These are phyloP conservation scores for Cephus pygmeus DNA, from an alignment of 2,888 invertebrate species.

Conservation along the genomic window DNA sequence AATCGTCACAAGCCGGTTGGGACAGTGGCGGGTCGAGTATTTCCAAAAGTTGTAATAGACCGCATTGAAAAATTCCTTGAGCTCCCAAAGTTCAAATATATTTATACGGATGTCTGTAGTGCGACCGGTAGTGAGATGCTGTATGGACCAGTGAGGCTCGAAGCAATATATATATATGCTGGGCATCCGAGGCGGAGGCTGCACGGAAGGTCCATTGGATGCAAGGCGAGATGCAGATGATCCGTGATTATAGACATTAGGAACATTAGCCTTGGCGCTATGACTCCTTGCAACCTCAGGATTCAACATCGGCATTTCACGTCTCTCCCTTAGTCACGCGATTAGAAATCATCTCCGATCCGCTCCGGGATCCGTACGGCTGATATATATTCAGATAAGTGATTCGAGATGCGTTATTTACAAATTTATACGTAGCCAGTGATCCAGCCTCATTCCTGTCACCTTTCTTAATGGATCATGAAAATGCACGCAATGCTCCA, in stretches of 20 bases:
- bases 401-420: constrained; percentile 46
- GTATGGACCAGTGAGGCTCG: neutral
- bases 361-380: constrained; percentile 12
- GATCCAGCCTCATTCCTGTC: neutral
- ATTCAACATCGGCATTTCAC: constrained; percentile 3
- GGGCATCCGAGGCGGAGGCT: neutral
- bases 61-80: too few relatives aligned
- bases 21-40: neutral
- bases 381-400: constrained; percentile 35
- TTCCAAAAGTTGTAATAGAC: neutral
- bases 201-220: constrained; percentile 19
- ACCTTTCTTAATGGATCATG: neutral
- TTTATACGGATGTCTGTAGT: neutral
- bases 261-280: constrained; percentile 56
- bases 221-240: constrained; percentile 53
- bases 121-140: neutral
- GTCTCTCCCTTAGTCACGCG: constrained; percentile 12
- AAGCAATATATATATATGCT: neutral
- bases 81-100: neutral
- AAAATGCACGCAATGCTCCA: neutral
- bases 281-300: constrained; percentile 23
- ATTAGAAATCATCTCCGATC: neutral
- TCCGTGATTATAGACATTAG: constrained; percentile 63
- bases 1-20: neutral
- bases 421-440: constrained; percentile 19